Conservation (phyloP, 1,140 invertebrate genomes). For the Aleiodes sp. region DNA sequence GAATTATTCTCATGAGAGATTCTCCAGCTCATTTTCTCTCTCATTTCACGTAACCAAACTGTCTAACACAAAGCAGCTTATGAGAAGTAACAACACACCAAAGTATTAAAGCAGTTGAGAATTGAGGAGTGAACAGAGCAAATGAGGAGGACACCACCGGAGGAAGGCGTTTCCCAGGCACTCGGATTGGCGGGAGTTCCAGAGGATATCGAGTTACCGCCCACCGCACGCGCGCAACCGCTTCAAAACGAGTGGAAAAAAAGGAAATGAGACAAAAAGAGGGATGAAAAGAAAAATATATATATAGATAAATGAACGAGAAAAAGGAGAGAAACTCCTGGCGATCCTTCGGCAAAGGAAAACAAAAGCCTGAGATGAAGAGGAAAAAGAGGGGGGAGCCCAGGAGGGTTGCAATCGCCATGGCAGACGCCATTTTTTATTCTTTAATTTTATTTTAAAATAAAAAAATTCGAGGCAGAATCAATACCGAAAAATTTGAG, state of each 20-base stretch:
- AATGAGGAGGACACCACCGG: neutral
- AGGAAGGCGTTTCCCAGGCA: neutral
- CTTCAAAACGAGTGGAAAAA: conserved; percentile 15
- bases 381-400: neutral
- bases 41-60: neutral
- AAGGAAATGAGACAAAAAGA: conserved; percentile 17
- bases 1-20: neutral
- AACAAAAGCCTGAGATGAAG: conserved; percentile 43
- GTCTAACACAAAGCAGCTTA: neutral
- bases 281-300: conserved; percentile 27
- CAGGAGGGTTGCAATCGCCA: neutral
- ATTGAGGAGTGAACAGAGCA: neutral
- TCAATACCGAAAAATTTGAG: neutral
- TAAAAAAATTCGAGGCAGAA: neutral
- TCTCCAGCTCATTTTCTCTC: neutral
- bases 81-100: neutral
- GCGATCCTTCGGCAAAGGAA: conserved; percentile 41
- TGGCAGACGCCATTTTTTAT: neutral
- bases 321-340: conserved; percentile 44
- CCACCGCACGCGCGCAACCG: conserved; percentile 15
- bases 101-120: neutral
- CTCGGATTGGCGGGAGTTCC: neutral
- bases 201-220: neutral
- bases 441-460: neutral
- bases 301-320: conserved; percentile 34